Base-by-base conservation (phyloP, 2,797 vertebrate species). In the Amblyraja radiata region DNA sequence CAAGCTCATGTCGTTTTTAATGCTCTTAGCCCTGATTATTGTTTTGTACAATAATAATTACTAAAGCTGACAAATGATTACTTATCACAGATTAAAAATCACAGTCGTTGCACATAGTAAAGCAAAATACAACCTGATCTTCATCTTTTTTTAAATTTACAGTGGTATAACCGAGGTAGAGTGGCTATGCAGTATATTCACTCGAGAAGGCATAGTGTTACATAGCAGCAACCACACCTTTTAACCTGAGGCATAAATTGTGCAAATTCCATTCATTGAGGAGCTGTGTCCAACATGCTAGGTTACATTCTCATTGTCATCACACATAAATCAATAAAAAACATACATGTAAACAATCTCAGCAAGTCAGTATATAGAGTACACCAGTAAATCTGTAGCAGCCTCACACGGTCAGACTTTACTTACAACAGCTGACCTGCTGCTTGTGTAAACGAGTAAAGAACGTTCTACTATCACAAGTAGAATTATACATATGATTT, bases 221-320 rank as follows among this genome's bases (percentile, higher is more conserved):
- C 68, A 80, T 93, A 58, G 80, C 84, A 94, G 93, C 93, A 93
- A 93, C 93, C 83, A 6, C 76, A 94, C 74, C 93, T 94, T 93
- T 94, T 54, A 94, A 93, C 93, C 86, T 93, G 93, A 94, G 93
- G 92, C 46, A 68, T 74, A 93, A 76, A 93, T 93, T 93, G 92
- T 94, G 94, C 93, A 94, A 93, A 90, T 73, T 93, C 93, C 90
- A 81, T 58, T 84, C 23, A 92, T 92, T 92, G 68, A 54, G 65
- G 68, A 92, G 71, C 39, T 76, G 68, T 6, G 23, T 92, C 39
- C 36, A 92, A 92, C 90, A 92, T 74, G 71, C 65, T 92, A 92
- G 36, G 9, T 46, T 92, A 73, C 90, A 92, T 92, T 92, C 90
- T 92, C 90, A 76, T 76, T 92, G 90, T 76, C 90, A 92, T 92